phyloP scores from a whole-genome alignment of 2,113 vertebrate genomes.

The Butastur rufipennis region DNA sequence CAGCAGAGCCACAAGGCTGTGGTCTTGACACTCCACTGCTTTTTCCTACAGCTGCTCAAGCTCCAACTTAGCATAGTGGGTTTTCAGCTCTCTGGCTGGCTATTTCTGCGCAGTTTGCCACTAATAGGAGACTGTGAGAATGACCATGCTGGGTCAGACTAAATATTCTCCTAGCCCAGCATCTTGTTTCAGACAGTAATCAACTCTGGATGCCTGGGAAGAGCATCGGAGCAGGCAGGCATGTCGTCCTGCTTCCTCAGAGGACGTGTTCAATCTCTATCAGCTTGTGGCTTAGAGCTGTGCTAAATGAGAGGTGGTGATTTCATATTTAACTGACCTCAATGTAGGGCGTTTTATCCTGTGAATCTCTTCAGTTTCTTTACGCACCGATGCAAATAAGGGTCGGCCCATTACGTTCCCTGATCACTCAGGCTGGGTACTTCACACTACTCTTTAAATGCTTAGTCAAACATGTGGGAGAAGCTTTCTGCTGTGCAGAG shows the following conservation, averaged over 20 bases:
- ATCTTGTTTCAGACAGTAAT: background rate
- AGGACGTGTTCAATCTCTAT: background rate
- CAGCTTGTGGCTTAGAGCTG: background rate
- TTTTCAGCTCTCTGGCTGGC: background rate
- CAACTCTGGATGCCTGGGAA: background rate
- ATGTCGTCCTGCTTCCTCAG: background rate
- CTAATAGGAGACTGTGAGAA: background rate
- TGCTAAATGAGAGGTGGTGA: background rate
- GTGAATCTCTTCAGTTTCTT: background rate
- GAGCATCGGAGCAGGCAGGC: background rate
- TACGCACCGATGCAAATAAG: background rate
- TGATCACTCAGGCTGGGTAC: background rate
- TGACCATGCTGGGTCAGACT: background rate
- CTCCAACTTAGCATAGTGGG: accelerated
- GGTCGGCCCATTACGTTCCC: accelerated
- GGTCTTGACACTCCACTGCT: background rate
- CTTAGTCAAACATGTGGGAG: background rate
- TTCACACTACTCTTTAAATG: background rate
- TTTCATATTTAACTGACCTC: background rate
- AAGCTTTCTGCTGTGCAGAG: background rate
- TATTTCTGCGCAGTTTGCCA: background rate
- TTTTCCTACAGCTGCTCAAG: background rate
- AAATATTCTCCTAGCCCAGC: background rate
- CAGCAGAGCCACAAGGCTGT: background rate
- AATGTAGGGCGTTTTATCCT: background rate